Conservation (phyloP, 2,888 invertebrate species). For the Pomacea canaliculata region DNA sequence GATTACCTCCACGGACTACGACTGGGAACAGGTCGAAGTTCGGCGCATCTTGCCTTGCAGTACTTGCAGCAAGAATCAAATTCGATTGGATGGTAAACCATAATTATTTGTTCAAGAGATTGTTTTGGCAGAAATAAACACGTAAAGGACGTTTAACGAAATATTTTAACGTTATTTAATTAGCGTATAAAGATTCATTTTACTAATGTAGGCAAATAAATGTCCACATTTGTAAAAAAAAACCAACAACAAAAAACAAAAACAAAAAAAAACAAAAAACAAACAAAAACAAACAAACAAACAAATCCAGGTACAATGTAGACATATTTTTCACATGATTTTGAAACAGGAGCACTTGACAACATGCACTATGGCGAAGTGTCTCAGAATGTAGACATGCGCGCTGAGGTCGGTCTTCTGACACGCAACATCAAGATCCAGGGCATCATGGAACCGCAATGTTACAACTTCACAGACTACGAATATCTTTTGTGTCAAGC, state of each 20-base stretch:
- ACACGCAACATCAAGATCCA: constrained; percentile 41
- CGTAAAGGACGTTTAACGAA: background rate
- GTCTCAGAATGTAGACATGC: constrained; percentile 26
- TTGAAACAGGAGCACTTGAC: constrained; percentile 12
- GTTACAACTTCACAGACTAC: constrained; percentile 22
- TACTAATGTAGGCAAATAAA: no score
- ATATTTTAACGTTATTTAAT: background rate
- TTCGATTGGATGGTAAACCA: constrained; percentile 42
- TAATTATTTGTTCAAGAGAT: background rate
- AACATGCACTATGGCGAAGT: constrained; percentile 31
- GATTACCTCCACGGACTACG: constrained; percentile 50
- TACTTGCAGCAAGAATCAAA: constrained; percentile 39
- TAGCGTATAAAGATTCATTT: no score
- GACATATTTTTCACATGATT: no score
- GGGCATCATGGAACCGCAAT: constrained; percentile 34
- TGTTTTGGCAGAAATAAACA: background rate
- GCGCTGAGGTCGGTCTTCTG: constrained; percentile 43
- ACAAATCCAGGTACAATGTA: no score
- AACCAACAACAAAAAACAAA: no score
- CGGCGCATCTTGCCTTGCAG: constrained; percentile 38
- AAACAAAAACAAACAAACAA: no score
- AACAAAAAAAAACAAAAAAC: no score
- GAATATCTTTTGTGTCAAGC: constrained; percentile 30
- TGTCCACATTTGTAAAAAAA: no score
- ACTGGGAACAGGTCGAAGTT: constrained; percentile 49